These are phyloP conservation scores for Agrilus planipennis DNA, from an alignment of 1,140 invertebrate species.

Conservation along the genomic window DNA sequence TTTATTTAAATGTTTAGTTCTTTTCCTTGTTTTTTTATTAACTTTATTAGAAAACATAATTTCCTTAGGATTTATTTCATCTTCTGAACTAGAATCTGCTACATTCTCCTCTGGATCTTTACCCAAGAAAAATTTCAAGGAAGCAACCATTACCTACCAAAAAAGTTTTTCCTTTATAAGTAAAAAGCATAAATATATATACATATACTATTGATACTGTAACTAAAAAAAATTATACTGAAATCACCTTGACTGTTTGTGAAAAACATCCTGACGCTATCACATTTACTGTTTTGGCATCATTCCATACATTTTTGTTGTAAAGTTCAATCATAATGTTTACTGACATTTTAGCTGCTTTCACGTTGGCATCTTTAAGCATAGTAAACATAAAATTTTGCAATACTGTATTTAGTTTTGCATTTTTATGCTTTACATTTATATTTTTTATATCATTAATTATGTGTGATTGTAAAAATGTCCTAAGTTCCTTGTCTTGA, in stretches of 20 bases:
- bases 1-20: conserved; percentile 84
- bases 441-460: conserved; percentile 93
- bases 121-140: conserved; percentile 92
- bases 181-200: too few relatives aligned
- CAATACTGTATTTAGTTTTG: conserved; percentile 78
- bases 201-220: background rate
- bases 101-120: conserved; percentile 65
- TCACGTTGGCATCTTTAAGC: conserved; percentile 78
- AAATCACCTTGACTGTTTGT: conserved; percentile 73
- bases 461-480: conserved; percentile 82
- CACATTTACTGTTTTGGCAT: conserved; percentile 95
- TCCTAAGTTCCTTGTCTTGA: conserved; percentile 79
- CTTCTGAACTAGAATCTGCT: conserved; percentile 58
- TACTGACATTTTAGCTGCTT: conserved; percentile 85
- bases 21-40: conserved; percentile 93
- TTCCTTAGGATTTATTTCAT: conserved; percentile 68
- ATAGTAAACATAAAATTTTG: conserved; percentile 95
- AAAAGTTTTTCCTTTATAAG: too few relatives aligned
- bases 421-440: conserved; percentile 87
- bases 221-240: background rate
- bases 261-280: conserved; percentile 88
- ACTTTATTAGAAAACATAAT: conserved; percentile 82
- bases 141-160: conserved; percentile 66
- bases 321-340: conserved; percentile 96
- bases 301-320: conserved; percentile 94